Conservation (phyloP, 2,888 invertebrate genomes). For the Sphinx pinastri region DNA sequence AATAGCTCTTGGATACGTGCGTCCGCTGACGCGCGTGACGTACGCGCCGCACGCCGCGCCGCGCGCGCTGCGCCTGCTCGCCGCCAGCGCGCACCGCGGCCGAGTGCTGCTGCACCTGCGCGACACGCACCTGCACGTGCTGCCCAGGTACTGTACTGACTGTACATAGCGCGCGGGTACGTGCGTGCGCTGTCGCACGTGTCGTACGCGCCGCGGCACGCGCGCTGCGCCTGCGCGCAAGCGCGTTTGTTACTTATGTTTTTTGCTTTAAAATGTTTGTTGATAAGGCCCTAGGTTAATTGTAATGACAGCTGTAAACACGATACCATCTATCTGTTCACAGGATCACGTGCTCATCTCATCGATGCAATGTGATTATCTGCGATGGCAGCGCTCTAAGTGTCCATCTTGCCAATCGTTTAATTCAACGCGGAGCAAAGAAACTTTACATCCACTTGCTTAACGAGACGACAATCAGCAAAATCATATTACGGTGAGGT, state of each 20-base stretch:
- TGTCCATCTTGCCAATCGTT: constrained; percentile 48
- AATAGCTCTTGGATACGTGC: constrained; percentile 57
- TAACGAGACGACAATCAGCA: constrained; percentile 29
- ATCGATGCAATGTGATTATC: constrained; percentile 49
- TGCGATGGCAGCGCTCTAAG: constrained; percentile 48
- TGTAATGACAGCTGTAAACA: no score
- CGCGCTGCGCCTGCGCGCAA: no score
- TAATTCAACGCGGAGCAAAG: constrained; percentile 54
- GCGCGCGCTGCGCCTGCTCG: constrained; percentile 58
- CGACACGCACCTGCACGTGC: constrained; percentile 24
- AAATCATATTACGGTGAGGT: background rate
- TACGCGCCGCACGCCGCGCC: constrained; percentile 48
- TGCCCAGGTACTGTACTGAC: background rate
- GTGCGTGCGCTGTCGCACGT: no score
- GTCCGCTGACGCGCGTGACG: constrained; percentile 56
- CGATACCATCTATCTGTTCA: constrained; percentile 9
- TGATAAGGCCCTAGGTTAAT: no score
- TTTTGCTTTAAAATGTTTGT: no score
- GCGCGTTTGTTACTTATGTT: no score
- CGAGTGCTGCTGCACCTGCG: constrained; percentile 53
- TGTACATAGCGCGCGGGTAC: background rate
- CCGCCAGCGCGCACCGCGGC: constrained; percentile 57
- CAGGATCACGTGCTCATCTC: constrained; percentile 48
- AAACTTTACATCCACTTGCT: constrained; percentile 47
- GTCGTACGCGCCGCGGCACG: no score